Evolutionary conservation across 2,888 invertebrate species (phyloP), one percentile per base, ranked within the genome.

Genomic region (Pterostichus madidus): DNA sequence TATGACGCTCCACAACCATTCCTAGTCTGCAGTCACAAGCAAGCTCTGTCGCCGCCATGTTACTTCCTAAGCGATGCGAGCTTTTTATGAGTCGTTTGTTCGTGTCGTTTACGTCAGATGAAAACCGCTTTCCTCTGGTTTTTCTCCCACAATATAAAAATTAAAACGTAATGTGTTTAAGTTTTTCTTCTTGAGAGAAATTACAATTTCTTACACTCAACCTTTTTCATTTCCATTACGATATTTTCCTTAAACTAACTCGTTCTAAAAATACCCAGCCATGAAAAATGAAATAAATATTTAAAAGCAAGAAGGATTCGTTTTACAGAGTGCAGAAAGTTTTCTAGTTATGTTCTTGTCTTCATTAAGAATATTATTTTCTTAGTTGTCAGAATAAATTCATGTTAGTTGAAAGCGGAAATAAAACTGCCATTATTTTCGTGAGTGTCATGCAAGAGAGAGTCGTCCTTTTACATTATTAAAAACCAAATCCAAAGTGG

Each of bases 131-230:
- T 46, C 39, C 17, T 24, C 17, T 13, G 31, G 24, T 49, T 75
- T 75, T 75, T 75, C 7, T 75, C 32, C 7, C 49, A 52, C 75
- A 75, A 52, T 75, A 75, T 75, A 75, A 75, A 75, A 75, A 75
- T 75, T 75, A 75, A 75, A 75, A 75, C 75, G 75, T 75, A 75
- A 75, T 75, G 75, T 52, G 73, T 73, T 24, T 73, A 31, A 73
- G 73, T 49, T 73, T 75, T 75, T 75, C 68, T 71, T 44, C 64
- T 39, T 39, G 39, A 68, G 68, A 39, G 44, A 44, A 71, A 71
- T 71, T 71, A 71, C 68, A 71, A 71, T 44, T 71, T 71, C 75
- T 75, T 75, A 52, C 31, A 31, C 13, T 49, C 15, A 17, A 5
- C 32, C 39, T 68, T 68, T 68, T 68, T 68, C 59, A 68, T 13